Evolutionary conservation across 2,888 invertebrate species (phyloP), one percentile per base, ranked within the genome.

Genomic region (Diaperis boleti): DNA sequence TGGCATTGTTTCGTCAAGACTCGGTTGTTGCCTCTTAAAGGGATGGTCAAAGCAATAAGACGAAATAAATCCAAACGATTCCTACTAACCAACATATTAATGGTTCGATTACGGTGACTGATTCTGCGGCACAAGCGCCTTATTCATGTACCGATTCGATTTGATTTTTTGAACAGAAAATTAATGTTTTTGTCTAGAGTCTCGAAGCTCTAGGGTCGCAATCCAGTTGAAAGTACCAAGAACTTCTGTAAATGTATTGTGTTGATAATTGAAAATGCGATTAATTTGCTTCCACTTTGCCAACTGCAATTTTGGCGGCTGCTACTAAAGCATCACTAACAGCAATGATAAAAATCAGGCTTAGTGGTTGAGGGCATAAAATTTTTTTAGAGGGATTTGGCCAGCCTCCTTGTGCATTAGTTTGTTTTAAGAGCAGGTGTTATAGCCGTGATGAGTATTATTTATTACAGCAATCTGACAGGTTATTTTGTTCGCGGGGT

Each of bases 401-500:
- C n/a, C n/a, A n/a, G n/a, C n/a, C 69, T 63, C 57, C 66, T 68
- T 62, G 65, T 59, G 66, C 59, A 69, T 66, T 68, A 71, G 72
- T 72, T 72, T 72, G 71, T 72, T 72, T 72, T 72, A 71, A n/a
- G 72, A 71, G 75, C 76, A 76, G 76, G 76, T 76, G 75, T 72
- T 74, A 71, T 69, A 59, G 67, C 70, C 60, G 70, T 69, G 73
- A 76, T 75, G 76, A 74, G 71, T 67, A 71, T 75, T 76, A 76
- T 76, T 76, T 75, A 76, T 76, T 74, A 73, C 70, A 63, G 60
- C 62, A 62, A 73, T 72, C 72, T 76, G 78, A 77, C 78, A 76
- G 79, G 79, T 77, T 77, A 78, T 78, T 79, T 77, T 74, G 77
- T 77, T 77, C 73, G 74, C 73, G 74, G 77, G 77, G 77, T 77